Conservation (phyloP, 1,140 invertebrate species). For the Conus ventricosus region DNA sequence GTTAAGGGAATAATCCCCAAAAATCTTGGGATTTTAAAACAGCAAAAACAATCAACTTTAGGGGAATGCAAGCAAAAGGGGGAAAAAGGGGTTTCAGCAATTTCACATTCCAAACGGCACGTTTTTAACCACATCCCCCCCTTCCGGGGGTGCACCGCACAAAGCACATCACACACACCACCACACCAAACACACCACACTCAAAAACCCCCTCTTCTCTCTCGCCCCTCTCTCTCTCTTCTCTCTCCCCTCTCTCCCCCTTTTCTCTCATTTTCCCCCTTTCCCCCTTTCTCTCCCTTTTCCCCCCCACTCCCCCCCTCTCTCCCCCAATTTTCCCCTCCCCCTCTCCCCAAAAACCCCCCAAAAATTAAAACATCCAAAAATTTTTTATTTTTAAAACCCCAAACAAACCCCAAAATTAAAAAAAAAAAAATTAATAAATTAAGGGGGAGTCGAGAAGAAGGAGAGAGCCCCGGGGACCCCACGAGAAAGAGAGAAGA, state of each 20-base stretch:
- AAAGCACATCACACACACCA: too few species aligned
- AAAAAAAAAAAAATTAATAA: not conserved
- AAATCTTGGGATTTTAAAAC: too few species aligned
- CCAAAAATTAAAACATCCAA: too few species aligned
- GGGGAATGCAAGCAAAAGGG: not conserved
- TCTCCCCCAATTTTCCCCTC: too few species aligned
- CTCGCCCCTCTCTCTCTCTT: slow-evolving; percentile 11
- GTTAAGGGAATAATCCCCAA: too few species aligned
- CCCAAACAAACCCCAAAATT: not conserved
- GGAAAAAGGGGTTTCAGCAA: not conserved
- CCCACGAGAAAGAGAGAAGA: too few species aligned
- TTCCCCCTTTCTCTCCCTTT: not conserved
- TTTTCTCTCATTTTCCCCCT: not conserved
- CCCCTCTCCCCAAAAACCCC: too few species aligned
- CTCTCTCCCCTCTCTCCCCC: not conserved
- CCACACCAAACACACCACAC: too few species aligned
- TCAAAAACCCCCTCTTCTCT: not conserved
- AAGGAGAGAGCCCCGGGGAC: too few species aligned
- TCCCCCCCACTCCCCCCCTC: too few species aligned
- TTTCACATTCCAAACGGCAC: not conserved
- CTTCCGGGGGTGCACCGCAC: too few species aligned
- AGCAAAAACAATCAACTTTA: too few species aligned
- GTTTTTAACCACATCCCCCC: not conserved
- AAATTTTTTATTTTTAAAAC: not conserved
- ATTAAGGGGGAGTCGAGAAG: not conserved